Base-by-base conservation (phyloP, 2,888 invertebrate species). In the Synanthedon myopaeformis region DNA sequence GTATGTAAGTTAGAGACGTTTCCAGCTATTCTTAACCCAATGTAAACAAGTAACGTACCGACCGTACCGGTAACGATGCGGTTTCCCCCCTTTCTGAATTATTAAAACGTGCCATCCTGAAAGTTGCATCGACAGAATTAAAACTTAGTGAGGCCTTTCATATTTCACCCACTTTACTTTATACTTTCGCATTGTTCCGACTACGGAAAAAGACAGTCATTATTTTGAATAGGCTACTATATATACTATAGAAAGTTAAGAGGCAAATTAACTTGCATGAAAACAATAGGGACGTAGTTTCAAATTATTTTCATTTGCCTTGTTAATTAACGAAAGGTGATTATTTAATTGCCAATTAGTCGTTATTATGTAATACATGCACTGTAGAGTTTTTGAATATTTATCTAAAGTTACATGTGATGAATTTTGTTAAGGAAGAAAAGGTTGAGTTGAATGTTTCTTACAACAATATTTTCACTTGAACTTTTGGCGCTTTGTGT, bases 51-150 rank as follows among this genome's bases (percentile, higher is more conserved):
- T 65, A 65, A 66, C 67, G 69, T 67, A 61, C 61, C 61, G 66
- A 66, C 35, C 66, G 62, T 61, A 61, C 67, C 70, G 61, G 77
- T 76, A 72, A 76, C 76, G 74, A 69, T 71, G 76, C 79, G 79
- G 77, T 72, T 66, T 67, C 67, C 69, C 74, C 71, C 70, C 63
- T 50, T 59, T 55, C 63, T 83, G 77, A 82, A 84, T 83, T 82
- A 82, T 83, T 83, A 77, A 83, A 75, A 70, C 67, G 63, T 69
- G 79, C 79, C 77, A 82, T 83, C 79, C 72, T 69, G 75, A 74
- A 77, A 82, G 74, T 82, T 81, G 79, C 78, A 82, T 81, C 76
- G 77, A 76, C 80, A 73, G 74, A 80, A 83, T 82, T 83, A 82
- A 82, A 82, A 83, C 78, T 81, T 79, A 74, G 74, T 66, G 58